A percentile compares a stretch with the other conserved stretches of the same genome.
Conservation (phyloP, 2,113 vertebrate species). For the Polyodon spathula region DNA sequence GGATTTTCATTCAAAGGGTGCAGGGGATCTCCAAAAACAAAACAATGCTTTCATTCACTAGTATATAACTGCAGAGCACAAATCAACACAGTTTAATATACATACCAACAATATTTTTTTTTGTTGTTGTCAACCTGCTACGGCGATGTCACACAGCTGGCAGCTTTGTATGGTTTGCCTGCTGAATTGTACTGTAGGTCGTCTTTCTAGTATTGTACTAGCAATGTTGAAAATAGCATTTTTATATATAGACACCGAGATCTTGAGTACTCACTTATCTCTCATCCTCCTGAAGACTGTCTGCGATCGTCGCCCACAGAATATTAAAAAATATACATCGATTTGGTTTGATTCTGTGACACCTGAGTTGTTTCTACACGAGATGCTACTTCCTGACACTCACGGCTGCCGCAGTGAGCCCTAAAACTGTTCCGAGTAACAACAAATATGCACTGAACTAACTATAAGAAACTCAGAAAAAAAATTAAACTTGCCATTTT, state of each 20-base stretch:
- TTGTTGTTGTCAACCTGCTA: too few relatives aligned
- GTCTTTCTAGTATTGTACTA: too few relatives aligned
- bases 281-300: slow-evolving; percentile 9
- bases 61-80: too few relatives aligned
- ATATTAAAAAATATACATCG: neutral
- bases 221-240: too few relatives aligned
- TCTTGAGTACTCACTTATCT: slow-evolving; percentile 4
- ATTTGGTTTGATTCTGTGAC: neutral
- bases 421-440: neutral
- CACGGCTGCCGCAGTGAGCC: neutral
- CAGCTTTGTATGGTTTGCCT: too few relatives aligned
- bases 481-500: neutral
- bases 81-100: too few relatives aligned
- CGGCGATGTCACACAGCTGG: too few relatives aligned
- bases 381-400: neutral
- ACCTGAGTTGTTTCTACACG: neutral
- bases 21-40: too few relatives aligned
- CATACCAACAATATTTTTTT: too few relatives aligned
- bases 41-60: too few relatives aligned
- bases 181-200: too few relatives aligned
- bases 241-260: neutral
- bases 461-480: neutral
- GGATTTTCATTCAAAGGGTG: too few relatives aligned
- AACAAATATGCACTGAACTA: neutral
- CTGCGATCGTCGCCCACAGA: neutral